Evolutionary conservation across 2,888 invertebrate species (phyloP).

Genomic region (Cerceris rybyensis): DNA sequence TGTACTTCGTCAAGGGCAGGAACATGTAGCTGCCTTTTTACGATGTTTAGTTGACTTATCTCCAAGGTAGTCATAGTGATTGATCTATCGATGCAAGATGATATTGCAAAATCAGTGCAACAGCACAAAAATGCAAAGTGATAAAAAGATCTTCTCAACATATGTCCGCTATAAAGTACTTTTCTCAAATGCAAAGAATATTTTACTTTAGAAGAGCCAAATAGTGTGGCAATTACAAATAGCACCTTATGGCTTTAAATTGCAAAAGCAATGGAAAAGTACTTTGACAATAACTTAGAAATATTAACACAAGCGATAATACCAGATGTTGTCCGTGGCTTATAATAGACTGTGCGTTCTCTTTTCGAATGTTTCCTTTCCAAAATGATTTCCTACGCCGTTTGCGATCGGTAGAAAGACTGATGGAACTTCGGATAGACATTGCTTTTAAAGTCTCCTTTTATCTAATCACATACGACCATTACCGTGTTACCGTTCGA

Average conservation of each 20-base stretch:
- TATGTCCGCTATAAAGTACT: no score
- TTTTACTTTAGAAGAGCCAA: no score
- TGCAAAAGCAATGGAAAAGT: no score
- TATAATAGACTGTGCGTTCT: no score
- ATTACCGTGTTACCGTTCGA: no score
- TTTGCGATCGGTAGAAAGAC: background rate
- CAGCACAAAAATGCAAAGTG: background rate
- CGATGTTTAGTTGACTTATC: constrained; percentile 61
- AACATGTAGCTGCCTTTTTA: constrained; percentile 66
- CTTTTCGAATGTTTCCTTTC: background rate
- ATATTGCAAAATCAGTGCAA: constrained; percentile 1
- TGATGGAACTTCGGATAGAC: constrained; percentile 1
- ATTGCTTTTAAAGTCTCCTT: background rate
- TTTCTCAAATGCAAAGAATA: no score
- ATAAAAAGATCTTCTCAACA: no score
- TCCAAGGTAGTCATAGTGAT: constrained; percentile 62
- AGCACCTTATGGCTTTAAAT: no score
- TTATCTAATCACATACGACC: constrained; percentile 41
- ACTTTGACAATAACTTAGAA: no score
- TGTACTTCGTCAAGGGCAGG: constrained; percentile 87
- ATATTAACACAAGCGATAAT: no score
- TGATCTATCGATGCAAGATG: constrained; percentile 7
- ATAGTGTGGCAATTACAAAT: no score
- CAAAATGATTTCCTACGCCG: background rate
- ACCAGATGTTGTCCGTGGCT: no score